A percentile compares a stretch with the other conserved stretches of the same genome.
Evolutionary conservation across 1,140 invertebrate genomes (phyloP).

Genomic region (Drosophila nannoptera): DNA sequence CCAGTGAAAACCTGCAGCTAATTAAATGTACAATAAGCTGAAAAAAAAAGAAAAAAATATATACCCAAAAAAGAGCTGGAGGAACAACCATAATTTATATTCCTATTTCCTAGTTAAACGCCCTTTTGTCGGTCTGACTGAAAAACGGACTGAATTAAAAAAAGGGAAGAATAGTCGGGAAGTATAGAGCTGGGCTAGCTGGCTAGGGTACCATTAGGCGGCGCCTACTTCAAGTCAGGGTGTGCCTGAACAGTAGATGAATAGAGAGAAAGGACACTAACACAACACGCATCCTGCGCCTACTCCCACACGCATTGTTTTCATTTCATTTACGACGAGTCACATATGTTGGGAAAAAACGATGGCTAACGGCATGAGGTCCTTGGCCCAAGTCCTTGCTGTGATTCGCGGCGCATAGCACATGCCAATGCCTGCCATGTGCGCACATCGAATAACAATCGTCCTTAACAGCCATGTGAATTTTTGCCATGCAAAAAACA

Average conservation of each 20-base stretch:
- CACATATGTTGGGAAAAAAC: constrained; percentile 47
- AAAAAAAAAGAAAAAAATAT: too few relatives aligned
- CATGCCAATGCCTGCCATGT: constrained; percentile 49
- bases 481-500: constrained; percentile 42
- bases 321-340: constrained; percentile 41
- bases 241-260: not conserved
- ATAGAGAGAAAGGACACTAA: constrained; percentile 30
- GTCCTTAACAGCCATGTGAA: constrained; percentile 46
- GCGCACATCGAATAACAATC: constrained; percentile 24
- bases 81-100: constrained; percentile 28
- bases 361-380: constrained; percentile 35
- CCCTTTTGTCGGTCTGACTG: constrained; percentile 4
- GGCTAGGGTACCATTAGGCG: constrained; percentile 15
- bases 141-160: not conserved
- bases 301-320: constrained; percentile 44
- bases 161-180: not conserved
- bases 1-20: constrained; percentile 29
- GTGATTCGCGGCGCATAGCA: constrained; percentile 51
- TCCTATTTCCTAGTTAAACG: constrained; percentile 19
- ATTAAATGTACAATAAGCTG: constrained; percentile 20
- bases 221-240: constrained; percentile 38
- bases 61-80: not conserved
- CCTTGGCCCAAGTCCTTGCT: constrained; percentile 28
- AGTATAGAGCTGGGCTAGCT: not conserved
- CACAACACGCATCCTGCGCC: constrained; percentile 24